Base-by-base conservation (phyloP, 2,888 invertebrate species). In the Dryadula phaetusa region DNA sequence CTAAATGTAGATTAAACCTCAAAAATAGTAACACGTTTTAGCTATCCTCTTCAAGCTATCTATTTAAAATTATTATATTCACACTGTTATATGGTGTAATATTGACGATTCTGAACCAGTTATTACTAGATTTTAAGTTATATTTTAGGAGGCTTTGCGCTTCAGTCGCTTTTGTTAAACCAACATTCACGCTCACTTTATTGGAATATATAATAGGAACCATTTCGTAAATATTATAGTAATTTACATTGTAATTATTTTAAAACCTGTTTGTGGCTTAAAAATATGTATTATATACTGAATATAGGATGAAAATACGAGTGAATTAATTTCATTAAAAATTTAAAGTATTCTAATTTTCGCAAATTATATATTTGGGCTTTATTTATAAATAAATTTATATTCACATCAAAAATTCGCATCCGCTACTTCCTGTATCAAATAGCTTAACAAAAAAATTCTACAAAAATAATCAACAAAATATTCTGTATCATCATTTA, bases 211-310 rank as follows among this genome's bases (percentile, higher is more conserved):
- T 46, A 37, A 37, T 47, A 5, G 22, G 22, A 47, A 47, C 16
- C 49, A 28, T 28, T 52, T 52, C 28, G 49, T 52, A 28, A 28
- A 52, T 52, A 52, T 52, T 52, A 16, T 52, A 52, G 49, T 52
- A 52, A 28, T 28, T 28, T 28, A 10, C 28, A 5, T 28, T 52
- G 16, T n/a, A 28, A 28, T 52, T 52, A 52, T 52, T 28, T 52
- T 16, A 28, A 28, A n/a, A 25, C 16, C 10, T n/a, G 25, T 49
- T 49, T 49, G 49, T 16, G 16, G 28, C 14, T 10, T 52, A 52
- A 3, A 28, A 28, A 28, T 49, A n/a, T n/a, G 6, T 28, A 16
- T 49, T 5, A 49, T n/a, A 25, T 25, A 16, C 16, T 16, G 4
- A n/a, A 8, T 14, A 8, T 16, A n/a, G n/a, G 0, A 16, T 28